Evolutionary conservation across 1,140 invertebrate genomes (phyloP), one percentile per base, ranked within the genome.

Genomic region (Latrodectus geometricus): DNA sequence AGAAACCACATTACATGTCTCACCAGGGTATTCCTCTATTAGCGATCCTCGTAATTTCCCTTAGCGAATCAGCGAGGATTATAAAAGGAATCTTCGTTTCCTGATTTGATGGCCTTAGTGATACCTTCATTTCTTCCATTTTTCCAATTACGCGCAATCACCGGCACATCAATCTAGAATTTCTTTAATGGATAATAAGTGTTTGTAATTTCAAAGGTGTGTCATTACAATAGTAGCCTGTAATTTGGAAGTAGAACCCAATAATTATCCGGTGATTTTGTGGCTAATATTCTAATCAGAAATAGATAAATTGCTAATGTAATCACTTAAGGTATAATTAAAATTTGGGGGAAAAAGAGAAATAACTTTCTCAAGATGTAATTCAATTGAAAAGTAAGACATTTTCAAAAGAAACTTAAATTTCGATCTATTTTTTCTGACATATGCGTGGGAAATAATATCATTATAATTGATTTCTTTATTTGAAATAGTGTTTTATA

Each of bases 131-230:
- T 61, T 61, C 17, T 11, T 61, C 54, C 17, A 17, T 17, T 84
- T 76, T 66, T 65, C 70, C 70, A 83, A 83, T 83, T 83, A 73
- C 9, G 23, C 23, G n/a, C 15, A 76, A 76, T 84, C 82, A 84
- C 48, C 73, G 48, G 65, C 66, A 21, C 61, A 20, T 14, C 9
- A 50, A 49, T 7, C 21, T 54, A 15, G 15, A 14, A 56, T 15
- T 65, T 65, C 23, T 74, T 74, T 61, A 73, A 83, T 61, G 54
- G 48, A 84, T 76, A 84, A 84, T 75, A 76, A 68, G 73, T 35
- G 49, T 76, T 9, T 20, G 61, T 76, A 84, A 84, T 84, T 84
- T 75, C 61, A n/a, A 56, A 84, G 82, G 82, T 84, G 82, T 76
- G 82, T 84, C 72, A 84, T 84, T 84, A 76, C 35, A 68, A 68